Percentiles rank a stretch among this genome's conserved stretches.
These are phyloP conservation scores for Diprion similis DNA, from an alignment of 1,140 invertebrate genomes.

Conservation along the genomic window DNA sequence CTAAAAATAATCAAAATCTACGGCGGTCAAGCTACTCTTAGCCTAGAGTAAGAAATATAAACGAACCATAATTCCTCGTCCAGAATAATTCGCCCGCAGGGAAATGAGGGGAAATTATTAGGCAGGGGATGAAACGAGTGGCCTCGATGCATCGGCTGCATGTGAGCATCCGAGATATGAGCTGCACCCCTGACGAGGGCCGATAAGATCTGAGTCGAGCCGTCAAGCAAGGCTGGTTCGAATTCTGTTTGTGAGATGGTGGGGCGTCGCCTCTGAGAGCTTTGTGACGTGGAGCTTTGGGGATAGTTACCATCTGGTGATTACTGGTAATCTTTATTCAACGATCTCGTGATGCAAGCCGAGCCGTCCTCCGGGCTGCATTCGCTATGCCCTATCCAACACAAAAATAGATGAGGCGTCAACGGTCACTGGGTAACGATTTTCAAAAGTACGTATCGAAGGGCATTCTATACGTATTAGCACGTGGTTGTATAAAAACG, in stretches of 20 bases:
- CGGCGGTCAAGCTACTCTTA: too few species aligned
- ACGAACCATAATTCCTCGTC: not conserved
- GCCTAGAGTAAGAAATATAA: too few species aligned
- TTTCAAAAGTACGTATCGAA: too few species aligned
- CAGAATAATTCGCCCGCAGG: not conserved
- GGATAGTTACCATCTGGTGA: conserved; percentile 54
- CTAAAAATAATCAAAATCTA: too few species aligned
- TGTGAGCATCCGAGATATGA: conserved; percentile 49
- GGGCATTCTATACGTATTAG: too few species aligned
- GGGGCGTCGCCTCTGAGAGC: conserved; percentile 27
- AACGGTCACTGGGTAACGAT: too few species aligned
- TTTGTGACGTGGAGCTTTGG: conserved; percentile 33
- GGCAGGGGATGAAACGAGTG: not conserved
- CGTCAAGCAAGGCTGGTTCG: conserved; percentile 41
- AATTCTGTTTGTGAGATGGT: conserved; percentile 46
- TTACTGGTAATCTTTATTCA: conserved; percentile 47
- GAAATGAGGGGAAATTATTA: not conserved
- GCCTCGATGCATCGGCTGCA: conserved; percentile 33
- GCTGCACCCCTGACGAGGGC: conserved; percentile 44
- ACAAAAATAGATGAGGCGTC: too few species aligned
- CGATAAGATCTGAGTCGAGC: conserved; percentile 49
- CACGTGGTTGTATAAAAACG: too few species aligned
- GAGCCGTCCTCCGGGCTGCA: not conserved
- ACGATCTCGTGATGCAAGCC: conserved; percentile 32
- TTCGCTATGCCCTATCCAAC: too few species aligned